Conservation (phyloP, 2,797 vertebrate species). For the Chromis chromis region DNA sequence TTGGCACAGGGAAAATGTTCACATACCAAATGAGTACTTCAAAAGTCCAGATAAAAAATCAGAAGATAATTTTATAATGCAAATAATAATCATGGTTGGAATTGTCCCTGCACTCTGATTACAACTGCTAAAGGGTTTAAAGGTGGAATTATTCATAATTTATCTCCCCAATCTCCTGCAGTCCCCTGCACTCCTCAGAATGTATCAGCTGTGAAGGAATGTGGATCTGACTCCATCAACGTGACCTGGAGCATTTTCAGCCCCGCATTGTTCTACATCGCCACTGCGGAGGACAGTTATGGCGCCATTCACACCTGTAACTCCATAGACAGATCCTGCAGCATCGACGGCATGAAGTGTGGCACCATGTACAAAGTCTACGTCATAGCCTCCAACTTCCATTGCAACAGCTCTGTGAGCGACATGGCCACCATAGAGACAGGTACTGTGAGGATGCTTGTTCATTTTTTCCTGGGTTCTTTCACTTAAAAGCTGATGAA, state of each 20-base stretch:
- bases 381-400: slow-evolving; percentile 76
- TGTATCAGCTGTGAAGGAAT: slow-evolving; percentile 70
- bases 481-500: not conserved
- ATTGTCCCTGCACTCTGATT: too few relatives aligned
- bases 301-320: slow-evolving; percentile 70
- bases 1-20: too few relatives aligned
- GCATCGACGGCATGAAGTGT: slow-evolving; percentile 79
- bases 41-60: too few relatives aligned
- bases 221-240: slow-evolving; percentile 73
- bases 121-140: not conserved
- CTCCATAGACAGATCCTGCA: slow-evolving; percentile 59
- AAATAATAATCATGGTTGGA: too few relatives aligned
- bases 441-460: slow-evolving; percentile 68
- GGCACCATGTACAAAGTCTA: slow-evolving; percentile 75
- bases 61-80: too few relatives aligned
- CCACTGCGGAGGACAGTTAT: slow-evolving; percentile 55
- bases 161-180: slow-evolving; percentile 43
- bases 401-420: slow-evolving; percentile 83
- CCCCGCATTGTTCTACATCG: slow-evolving; percentile 74
- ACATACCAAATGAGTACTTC: too few relatives aligned
- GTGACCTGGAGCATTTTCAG: slow-evolving; percentile 72
- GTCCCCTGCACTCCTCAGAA: slow-evolving; percentile 82
- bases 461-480: not conserved
- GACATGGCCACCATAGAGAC: slow-evolving; percentile 69
- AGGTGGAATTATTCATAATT: not conserved